These are phyloP conservation scores for Hesperia comma DNA, from an alignment of 2,888 invertebrate genomes.

Conservation along the genomic window DNA sequence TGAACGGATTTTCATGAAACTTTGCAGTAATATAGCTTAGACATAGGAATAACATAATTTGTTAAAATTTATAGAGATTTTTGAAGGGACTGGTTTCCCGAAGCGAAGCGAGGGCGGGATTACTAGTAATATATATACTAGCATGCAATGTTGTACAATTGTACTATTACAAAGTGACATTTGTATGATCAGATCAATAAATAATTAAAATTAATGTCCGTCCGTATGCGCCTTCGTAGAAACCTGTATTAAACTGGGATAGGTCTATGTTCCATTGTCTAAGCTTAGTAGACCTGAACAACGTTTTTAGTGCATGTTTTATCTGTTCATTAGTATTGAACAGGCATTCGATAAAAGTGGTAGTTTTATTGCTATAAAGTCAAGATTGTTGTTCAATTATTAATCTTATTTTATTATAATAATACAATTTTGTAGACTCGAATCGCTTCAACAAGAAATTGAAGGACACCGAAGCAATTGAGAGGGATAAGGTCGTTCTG, in stretches of 20 bases:
- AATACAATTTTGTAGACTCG: conserved; percentile 87
- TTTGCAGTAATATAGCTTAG: no score
- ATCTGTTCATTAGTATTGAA: not conserved
- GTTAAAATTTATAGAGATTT: no score
- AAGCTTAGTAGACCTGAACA: conserved; percentile 50
- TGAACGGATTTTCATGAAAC: no score
- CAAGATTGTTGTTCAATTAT: no score
- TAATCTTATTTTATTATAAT: no score
- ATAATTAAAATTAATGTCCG: conserved; percentile 5
- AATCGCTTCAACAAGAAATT: conserved; percentile 99
- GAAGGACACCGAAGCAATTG: conserved; percentile 95
- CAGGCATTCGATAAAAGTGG: not conserved
- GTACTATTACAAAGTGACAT: no score
- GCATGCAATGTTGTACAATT: no score
- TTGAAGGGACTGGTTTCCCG: no score
- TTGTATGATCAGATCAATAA: not conserved
- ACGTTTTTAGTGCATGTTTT: conserved; percentile 12
- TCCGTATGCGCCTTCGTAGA: not conserved
- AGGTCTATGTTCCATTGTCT: conserved; percentile 50
- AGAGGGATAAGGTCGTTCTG: conserved; percentile 95
- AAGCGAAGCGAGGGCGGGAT: no score
- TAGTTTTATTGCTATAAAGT: not conserved
- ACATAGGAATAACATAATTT: no score
- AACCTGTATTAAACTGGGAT: conserved; percentile 16
- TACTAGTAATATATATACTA: no score